Conservation (phyloP, 1,140 invertebrate species). For the Pseudomyrmex concolor region DNA sequence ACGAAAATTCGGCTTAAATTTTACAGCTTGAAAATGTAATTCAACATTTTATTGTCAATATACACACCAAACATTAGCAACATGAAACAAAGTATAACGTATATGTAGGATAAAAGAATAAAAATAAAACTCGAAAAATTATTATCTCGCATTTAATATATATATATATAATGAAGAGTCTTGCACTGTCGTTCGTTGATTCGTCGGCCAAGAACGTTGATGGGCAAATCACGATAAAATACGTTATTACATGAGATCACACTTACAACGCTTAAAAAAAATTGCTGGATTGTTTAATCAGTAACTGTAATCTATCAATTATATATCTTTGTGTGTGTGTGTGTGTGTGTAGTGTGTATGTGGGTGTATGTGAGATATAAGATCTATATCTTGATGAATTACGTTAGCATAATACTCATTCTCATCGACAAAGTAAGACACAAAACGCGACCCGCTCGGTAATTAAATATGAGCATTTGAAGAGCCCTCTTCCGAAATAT, state of each 20-base stretch:
- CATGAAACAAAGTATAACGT: constrained; percentile 25
- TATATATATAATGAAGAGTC: not conserved
- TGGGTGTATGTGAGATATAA: constrained; percentile 44
- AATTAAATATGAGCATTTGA: constrained; percentile 81
- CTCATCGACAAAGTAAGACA: constrained; percentile 73
- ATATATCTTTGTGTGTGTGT: constrained; percentile 50
- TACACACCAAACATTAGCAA: constrained; percentile 45
- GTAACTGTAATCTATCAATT: constrained; percentile 71
- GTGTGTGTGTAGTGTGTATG: too few species aligned
- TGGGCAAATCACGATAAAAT: constrained; percentile 48
- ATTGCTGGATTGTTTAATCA: constrained; percentile 52
- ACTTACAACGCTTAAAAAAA: constrained; percentile 68
- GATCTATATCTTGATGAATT: constrained; percentile 60
- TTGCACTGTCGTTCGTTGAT: constrained; percentile 39
- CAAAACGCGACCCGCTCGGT: constrained; percentile 79
- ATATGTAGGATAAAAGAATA: constrained; percentile 34
- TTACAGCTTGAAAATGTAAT: constrained; percentile 38
- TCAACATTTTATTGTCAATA: constrained; percentile 41
- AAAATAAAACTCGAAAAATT: constrained; percentile 23
- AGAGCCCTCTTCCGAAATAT: constrained; percentile 80
- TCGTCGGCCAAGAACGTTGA: constrained; percentile 50
- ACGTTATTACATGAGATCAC: constrained; percentile 71
- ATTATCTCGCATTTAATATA: constrained; percentile 54
- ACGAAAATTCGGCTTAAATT: constrained; percentile 2
- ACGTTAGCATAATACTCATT: constrained; percentile 72